A percentile compares a stretch with the other conserved stretches of the same genome.
Conservation (phyloP, 2,797 vertebrate genomes). For the Eulemur mongoz region DNA sequence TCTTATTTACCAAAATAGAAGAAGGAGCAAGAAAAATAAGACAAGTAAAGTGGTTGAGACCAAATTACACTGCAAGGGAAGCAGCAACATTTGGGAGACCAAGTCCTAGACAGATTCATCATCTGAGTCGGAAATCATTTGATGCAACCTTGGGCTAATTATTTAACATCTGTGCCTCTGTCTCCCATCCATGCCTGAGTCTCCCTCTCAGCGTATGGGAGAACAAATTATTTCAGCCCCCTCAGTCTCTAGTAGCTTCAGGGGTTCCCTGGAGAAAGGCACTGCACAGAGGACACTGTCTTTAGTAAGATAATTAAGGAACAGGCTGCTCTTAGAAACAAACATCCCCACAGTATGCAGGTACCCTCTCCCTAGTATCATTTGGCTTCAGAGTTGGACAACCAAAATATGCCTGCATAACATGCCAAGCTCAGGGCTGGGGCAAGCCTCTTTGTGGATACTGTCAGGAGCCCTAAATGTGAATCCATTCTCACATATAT, state of each 20-base stretch:
- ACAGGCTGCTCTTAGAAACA: conserved; percentile 38
- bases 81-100: conserved; percentile 1
- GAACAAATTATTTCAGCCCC: conserved; percentile 33
- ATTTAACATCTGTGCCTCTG: conserved; percentile 55
- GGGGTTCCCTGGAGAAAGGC: conserved; percentile 46
- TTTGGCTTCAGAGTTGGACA: neutral
- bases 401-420: neutral
- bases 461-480: neutral
- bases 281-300: neutral
- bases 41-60: neutral
- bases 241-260: conserved; percentile 47
- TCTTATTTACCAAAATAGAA: conserved; percentile 62
- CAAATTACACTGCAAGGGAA: conserved; percentile 48
- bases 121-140: conserved; percentile 51
- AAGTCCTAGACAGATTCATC: conserved; percentile 15
- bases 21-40: conserved; percentile 37
- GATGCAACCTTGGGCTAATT: conserved; percentile 45
- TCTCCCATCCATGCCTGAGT: conserved; percentile 47
- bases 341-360: neutral
- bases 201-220: conserved; percentile 27
- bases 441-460: conserved; percentile 18
- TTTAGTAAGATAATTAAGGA: conserved; percentile 48
- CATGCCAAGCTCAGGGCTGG: neutral
- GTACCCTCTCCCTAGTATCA: neutral
- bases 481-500: neutral